phyloP scores from a whole-genome alignment of 1,140 invertebrate genomes.

The Lycorma delicatula region DNA sequence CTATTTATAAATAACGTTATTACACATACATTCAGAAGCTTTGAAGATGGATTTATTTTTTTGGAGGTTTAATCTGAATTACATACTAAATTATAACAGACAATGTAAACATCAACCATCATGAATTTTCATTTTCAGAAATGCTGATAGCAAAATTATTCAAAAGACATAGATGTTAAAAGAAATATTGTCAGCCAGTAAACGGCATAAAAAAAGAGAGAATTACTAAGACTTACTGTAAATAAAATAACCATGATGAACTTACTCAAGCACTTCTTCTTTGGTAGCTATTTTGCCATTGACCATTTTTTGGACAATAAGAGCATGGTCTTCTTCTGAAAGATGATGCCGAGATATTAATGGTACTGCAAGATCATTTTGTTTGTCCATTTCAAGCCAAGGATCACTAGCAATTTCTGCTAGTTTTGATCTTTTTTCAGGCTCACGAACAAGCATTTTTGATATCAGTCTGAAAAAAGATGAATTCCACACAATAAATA shows the following conservation, averaged over 20 bases:
- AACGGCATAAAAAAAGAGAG: not conserved
- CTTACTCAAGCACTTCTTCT: slow-evolving; percentile 85
- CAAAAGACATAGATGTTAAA: not conserved
- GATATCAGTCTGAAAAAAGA: slow-evolving; percentile 73
- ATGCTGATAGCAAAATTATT: too few species aligned
- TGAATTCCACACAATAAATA: too few species aligned
- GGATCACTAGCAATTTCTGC: slow-evolving; percentile 81
- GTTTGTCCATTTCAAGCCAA: slow-evolving; percentile 60
- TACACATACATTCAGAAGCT: too few species aligned
- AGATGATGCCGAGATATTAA: slow-evolving; percentile 74
- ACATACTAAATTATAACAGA: too few species aligned
- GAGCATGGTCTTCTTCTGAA: slow-evolving; percentile 83
- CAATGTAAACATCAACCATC: too few species aligned
- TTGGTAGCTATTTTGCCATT: slow-evolving; percentile 88
- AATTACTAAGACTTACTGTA: not conserved
- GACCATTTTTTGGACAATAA: slow-evolving; percentile 94
- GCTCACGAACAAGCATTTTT: slow-evolving; percentile 87
- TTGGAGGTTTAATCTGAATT: too few species aligned
- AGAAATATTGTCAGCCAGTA: not conserved
- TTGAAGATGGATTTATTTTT: too few species aligned
- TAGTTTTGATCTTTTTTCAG: slow-evolving; percentile 78
- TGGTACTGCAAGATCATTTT: slow-evolving; percentile 48
- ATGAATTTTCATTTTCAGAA: too few species aligned
- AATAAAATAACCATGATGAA: not conserved
- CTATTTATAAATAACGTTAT: too few species aligned